Evolutionary conservation across 2,113 vertebrate genomes (phyloP).

Genomic region (Zingel zingel): DNA sequence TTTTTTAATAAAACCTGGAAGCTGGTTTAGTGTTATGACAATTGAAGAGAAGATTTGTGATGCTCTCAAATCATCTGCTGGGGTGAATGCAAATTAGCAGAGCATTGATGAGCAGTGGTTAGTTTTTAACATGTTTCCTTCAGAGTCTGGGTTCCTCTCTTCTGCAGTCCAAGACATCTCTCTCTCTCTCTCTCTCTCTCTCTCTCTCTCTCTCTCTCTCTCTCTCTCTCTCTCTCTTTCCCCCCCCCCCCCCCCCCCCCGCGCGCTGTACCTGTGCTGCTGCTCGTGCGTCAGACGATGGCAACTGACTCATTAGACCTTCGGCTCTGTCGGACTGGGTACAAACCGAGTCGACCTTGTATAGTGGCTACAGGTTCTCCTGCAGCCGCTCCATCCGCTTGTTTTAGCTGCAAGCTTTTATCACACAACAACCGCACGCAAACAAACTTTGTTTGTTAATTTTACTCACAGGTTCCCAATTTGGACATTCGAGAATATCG

Average conservation of each 20-base stretch:
- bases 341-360: conserved; percentile 31
- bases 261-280: conserved; percentile 54
- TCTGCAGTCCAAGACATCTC: neutral
- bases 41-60: neutral
- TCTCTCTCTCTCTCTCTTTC: neutral
- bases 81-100: neutral
- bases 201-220: neutral
- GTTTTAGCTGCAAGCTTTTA: neutral
- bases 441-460: conserved; percentile 44
- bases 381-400: neutral
- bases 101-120: neutral
- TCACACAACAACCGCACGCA: neutral
- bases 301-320: conserved; percentile 1
- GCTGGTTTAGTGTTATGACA: neutral
- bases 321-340: neutral
- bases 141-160: neutral
- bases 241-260: no score
- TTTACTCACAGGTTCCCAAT: conserved; percentile 40
- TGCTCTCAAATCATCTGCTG: neutral
- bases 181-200: neutral
- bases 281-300: conserved; percentile 60
- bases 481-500: neutral
- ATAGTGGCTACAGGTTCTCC: neutral
- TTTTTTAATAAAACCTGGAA: neutral
- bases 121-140: neutral